Percentiles rank a stretch among this genome's conserved stretches.
Evolutionary conservation across 2,113 vertebrate species (phyloP).

Genomic region (Dasyurus viverrinus): DNA sequence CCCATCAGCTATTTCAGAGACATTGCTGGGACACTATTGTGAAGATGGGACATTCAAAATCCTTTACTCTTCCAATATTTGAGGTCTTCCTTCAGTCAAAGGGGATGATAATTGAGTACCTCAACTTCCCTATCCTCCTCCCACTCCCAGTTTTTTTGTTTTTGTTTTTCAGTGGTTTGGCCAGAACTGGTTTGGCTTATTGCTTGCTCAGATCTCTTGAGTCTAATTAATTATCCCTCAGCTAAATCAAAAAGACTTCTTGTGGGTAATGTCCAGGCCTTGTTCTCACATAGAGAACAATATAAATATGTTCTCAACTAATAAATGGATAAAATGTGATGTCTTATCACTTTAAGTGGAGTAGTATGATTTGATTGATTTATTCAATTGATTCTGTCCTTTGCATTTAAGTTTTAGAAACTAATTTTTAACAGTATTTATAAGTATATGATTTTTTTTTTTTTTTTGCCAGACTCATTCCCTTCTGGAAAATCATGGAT

Average conservation of each 20-base stretch:
- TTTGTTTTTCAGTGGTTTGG: background rate
- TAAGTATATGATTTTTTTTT: background rate
- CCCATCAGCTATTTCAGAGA: background rate
- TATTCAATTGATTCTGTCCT: background rate
- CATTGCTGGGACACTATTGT: background rate
- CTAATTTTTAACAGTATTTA: background rate
- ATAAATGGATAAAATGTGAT: background rate
- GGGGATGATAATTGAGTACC: background rate
- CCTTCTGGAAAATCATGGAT: background rate
- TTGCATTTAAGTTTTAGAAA: background rate
- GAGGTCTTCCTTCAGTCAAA: background rate
- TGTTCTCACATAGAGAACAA: background rate
- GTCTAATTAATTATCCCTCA: background rate
- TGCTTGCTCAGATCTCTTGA: background rate
- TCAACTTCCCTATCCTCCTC: background rate
- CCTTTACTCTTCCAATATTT: background rate
- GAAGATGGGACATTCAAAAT: background rate
- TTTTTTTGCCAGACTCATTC: background rate
- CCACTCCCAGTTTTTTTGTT: background rate
- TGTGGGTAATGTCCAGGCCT: background rate
- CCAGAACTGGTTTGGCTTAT: background rate
- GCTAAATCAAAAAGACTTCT: background rate
- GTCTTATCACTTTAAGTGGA: background rate
- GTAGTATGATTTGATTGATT: background rate
- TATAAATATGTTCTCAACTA: background rate